Evolutionary conservation across 1,140 invertebrate species (phyloP).

Genomic region (Drosophila seguyi): DNA sequence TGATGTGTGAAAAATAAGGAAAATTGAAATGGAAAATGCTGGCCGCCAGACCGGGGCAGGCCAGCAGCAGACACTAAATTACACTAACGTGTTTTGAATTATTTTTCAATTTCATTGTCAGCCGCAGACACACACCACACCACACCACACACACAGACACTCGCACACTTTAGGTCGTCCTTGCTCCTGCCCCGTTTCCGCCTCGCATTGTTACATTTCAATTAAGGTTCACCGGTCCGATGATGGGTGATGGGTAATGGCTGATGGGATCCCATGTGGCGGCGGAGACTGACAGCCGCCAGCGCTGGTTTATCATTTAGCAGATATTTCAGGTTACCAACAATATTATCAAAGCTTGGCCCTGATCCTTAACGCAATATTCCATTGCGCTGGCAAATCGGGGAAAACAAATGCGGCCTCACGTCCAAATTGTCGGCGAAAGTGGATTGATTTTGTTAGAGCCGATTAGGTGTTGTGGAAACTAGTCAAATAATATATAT

Average conservation of each 20-base stretch:
- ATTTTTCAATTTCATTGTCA: slow-evolving; percentile 84
- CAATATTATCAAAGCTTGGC: slow-evolving; percentile 65
- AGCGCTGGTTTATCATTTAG: slow-evolving; percentile 79
- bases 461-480: background rate
- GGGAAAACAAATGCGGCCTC: slow-evolving; percentile 3
- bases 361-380: slow-evolving; percentile 55
- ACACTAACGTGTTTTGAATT: slow-evolving; percentile 84
- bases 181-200: slow-evolving; percentile 61
- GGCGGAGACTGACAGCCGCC: slow-evolving; percentile 28
- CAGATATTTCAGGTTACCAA: slow-evolving; percentile 69
- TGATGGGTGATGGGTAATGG: no score
- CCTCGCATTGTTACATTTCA: slow-evolving; percentile 80
- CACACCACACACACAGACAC: no score
- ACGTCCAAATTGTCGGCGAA: background rate
- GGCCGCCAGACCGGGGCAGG: background rate
- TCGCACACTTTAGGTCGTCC: slow-evolving; percentile 19
- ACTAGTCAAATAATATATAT: background rate
- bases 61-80: slow-evolving; percentile 71
- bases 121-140: slow-evolving; percentile 55
- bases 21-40: slow-evolving; percentile 46
- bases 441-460: background rate
- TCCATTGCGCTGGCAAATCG: slow-evolving; percentile 42
- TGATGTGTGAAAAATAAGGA: slow-evolving; percentile 77
- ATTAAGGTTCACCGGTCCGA: slow-evolving; percentile 58
- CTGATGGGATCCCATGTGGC: background rate